Evolutionary conservation across 2,888 invertebrate genomes (phyloP).

Genomic region (Lasioglossum malachurum): DNA sequence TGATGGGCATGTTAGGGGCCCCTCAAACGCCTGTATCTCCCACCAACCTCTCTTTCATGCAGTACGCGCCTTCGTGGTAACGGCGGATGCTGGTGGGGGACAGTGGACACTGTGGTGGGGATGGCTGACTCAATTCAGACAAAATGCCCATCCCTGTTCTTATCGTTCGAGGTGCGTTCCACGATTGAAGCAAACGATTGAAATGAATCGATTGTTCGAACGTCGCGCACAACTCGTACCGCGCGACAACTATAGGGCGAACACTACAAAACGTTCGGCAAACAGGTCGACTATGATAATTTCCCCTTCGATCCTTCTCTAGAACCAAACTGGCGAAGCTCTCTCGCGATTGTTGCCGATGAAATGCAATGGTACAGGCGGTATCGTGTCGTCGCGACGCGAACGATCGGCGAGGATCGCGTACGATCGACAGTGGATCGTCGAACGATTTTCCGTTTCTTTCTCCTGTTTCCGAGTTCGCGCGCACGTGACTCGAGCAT

Average conservation of each 20-base stretch:
- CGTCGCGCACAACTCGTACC: slow-evolving; percentile 54
- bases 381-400: slow-evolving; percentile 60
- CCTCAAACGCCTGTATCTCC: too few species aligned
- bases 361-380: slow-evolving; percentile 66
- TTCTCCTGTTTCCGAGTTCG: not conserved
- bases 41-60: too few species aligned
- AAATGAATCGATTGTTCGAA: slow-evolving; percentile 23
- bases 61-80: too few species aligned
- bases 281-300: slow-evolving; percentile 26
- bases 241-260: slow-evolving; percentile 58
- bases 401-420: slow-evolving; percentile 37
- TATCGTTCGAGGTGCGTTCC: slow-evolving; percentile 13
- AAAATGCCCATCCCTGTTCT: too few species aligned
- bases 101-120: too few species aligned
- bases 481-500: slow-evolving; percentile 26
- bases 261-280: slow-evolving; percentile 54
- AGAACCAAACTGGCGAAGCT: not conserved
- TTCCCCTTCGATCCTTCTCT: slow-evolving; percentile 8
- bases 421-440: slow-evolving; percentile 29
- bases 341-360: slow-evolving; percentile 51
- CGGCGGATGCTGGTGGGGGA: too few species aligned
- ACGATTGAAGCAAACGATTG: slow-evolving; percentile 35
- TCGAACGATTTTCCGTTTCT: not conserved
- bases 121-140: too few species aligned
- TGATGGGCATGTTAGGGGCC: too few species aligned